Percentiles rank a stretch among this genome's conserved stretches.
Conservation (phyloP, 2,888 invertebrate species). For the Periphyllus acericola region DNA sequence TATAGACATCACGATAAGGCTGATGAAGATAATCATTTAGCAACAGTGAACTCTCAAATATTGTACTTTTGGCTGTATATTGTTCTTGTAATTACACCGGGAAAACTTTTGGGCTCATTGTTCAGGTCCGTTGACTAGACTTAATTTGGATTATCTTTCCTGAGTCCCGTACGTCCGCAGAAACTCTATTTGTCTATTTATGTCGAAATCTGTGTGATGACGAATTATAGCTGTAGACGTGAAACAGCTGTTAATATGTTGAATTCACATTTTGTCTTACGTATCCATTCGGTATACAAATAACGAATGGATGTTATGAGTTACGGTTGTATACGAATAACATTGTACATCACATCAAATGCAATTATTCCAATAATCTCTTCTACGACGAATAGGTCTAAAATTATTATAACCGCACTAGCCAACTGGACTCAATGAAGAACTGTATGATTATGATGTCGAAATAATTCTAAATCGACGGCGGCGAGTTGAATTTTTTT, state of each 20-base stretch:
- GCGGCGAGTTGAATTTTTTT: too few species aligned
- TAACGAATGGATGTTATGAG: too few species aligned
- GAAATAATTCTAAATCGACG: too few species aligned
- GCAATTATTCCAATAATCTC: too few species aligned
- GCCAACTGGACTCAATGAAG: too few species aligned
- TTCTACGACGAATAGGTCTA: too few species aligned
- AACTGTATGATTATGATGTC: too few species aligned
- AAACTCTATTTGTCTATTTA: background rate
- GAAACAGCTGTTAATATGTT: background rate
- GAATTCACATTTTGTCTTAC: background rate
- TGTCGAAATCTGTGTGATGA: background rate
- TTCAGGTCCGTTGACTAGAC: background rate
- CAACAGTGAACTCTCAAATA: conserved; percentile 12
- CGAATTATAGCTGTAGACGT: background rate
- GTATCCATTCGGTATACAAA: too few species aligned
- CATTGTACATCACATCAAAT: too few species aligned
- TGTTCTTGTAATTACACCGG: conserved; percentile 5
- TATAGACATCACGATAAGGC: conserved; percentile 12
- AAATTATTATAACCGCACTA: too few species aligned
- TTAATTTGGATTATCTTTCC: background rate
- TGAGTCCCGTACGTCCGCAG: background rate
- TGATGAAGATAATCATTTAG: conserved; percentile 38
- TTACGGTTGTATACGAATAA: too few species aligned
- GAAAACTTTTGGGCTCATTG: background rate
- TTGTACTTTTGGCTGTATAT: background rate